These are phyloP conservation scores for Coptodon bakossiorum DNA, from an alignment of 2,113 vertebrate species.

Conservation along the genomic window DNA sequence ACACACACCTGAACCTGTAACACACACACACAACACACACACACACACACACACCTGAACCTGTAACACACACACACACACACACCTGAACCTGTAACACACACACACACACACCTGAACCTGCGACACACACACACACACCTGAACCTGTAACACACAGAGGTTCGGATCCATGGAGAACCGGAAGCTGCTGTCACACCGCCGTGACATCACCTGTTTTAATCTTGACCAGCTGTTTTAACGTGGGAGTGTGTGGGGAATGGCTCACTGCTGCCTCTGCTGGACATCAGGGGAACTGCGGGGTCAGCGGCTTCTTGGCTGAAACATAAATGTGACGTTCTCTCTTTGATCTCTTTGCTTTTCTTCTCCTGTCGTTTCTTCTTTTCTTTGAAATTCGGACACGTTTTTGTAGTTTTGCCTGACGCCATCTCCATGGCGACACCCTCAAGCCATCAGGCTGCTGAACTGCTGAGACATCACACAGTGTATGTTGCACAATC, in stretches of 20 bases:
- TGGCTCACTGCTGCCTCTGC: neutral
- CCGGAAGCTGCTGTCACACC: neutral
- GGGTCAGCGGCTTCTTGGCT: neutral
- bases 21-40: too few species aligned
- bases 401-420: neutral
- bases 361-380: neutral
- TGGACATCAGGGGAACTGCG: neutral
- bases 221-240: neutral
- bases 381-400: neutral
- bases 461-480: neutral
- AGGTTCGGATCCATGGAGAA: neutral
- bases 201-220: neutral
- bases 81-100: too few species aligned
- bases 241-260: rapidly evolving
- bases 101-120: too few species aligned
- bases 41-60: too few species aligned
- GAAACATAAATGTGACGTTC: neutral
- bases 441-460: neutral
- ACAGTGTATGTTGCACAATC: neutral
- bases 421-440: neutral
- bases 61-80: too few species aligned
- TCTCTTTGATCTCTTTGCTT: neutral
- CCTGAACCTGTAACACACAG: neutral
- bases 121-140: too few species aligned
- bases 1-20: neutral